phyloP scores from a whole-genome alignment of 2,797 vertebrate genomes.

The Furcifer pardalis region DNA sequence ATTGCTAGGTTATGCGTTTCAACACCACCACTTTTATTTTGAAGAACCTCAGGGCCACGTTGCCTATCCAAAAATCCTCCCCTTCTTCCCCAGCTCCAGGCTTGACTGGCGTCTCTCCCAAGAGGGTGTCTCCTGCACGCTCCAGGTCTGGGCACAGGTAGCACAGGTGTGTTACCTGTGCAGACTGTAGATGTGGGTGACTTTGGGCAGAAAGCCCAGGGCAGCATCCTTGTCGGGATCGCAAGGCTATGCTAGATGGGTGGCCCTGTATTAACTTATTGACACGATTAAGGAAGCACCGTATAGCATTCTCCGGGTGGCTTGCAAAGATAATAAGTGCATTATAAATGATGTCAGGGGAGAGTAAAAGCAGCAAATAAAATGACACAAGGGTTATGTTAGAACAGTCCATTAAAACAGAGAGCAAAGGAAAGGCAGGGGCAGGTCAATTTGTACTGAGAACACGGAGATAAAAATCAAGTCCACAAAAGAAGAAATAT shows the following conservation, averaged over 20 bases:
- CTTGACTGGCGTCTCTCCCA: too few species aligned
- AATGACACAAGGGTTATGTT: background rate
- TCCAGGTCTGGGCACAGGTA: background rate
- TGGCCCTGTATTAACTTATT: background rate
- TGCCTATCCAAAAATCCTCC: background rate
- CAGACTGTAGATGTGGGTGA: background rate
- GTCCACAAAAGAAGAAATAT: background rate
- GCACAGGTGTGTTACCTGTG: background rate
- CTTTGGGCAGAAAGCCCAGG: background rate
- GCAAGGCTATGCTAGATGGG: fast-evolving
- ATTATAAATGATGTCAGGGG: background rate
- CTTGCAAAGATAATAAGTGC: background rate
- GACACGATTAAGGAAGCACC: background rate
- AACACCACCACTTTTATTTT: background rate
- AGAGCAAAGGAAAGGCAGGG: background rate
- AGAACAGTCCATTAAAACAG: background rate
- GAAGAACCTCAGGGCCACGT: too few species aligned
- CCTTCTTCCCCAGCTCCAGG: too few species aligned
- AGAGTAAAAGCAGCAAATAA: background rate
- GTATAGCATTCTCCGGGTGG: background rate
- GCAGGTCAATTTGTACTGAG: background rate
- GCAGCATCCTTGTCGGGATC: background rate
- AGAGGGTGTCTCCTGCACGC: background rate
- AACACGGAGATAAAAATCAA: background rate
- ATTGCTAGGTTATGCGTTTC: too few species aligned